phyloP scores from a whole-genome alignment of 2,888 invertebrate species.

The Branchellion lobata region DNA sequence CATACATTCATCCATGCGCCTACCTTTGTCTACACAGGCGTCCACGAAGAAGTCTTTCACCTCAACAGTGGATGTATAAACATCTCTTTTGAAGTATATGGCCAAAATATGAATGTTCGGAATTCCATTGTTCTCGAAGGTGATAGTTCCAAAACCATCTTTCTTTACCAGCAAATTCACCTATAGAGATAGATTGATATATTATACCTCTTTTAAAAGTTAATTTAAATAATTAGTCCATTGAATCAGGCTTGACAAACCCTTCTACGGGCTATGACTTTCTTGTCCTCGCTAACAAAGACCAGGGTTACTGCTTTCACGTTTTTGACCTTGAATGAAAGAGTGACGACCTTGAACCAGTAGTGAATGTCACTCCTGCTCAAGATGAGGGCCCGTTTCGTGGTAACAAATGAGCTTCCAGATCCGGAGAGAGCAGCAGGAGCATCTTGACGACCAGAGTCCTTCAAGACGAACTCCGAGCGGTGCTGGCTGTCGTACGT shows the following conservation, averaged over 20 bases:
- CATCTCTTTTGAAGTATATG: not conserved
- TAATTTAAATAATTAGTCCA: too few relatives aligned
- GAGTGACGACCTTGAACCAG: not conserved
- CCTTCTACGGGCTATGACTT: not conserved
- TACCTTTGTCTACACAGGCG: constrained; percentile 24
- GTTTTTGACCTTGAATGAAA: not conserved
- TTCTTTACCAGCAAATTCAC: too few relatives aligned
- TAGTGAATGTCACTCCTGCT: not conserved
- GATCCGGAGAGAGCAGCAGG: not conserved
- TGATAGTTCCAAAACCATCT: not conserved
- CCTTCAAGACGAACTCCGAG: not conserved
- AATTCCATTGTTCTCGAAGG: not conserved
- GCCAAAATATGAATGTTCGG: not conserved
- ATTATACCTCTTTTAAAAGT: too few relatives aligned
- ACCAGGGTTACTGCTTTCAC: not conserved
- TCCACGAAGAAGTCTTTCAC: constrained; percentile 32
- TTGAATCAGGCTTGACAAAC: too few relatives aligned
- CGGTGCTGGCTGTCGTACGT: constrained; percentile 4
- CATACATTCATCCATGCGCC: too few relatives aligned
- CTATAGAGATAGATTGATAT: too few relatives aligned
- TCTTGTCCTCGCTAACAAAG: not conserved
- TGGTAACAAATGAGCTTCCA: not conserved
- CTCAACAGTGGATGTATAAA: not conserved
- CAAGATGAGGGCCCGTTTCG: not conserved
- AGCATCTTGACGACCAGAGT: not conserved